Percentiles rank a stretch among this genome's conserved stretches.
Evolutionary conservation across 2,888 invertebrate species (phyloP).

Genomic region (Pherbina coryleti): DNA sequence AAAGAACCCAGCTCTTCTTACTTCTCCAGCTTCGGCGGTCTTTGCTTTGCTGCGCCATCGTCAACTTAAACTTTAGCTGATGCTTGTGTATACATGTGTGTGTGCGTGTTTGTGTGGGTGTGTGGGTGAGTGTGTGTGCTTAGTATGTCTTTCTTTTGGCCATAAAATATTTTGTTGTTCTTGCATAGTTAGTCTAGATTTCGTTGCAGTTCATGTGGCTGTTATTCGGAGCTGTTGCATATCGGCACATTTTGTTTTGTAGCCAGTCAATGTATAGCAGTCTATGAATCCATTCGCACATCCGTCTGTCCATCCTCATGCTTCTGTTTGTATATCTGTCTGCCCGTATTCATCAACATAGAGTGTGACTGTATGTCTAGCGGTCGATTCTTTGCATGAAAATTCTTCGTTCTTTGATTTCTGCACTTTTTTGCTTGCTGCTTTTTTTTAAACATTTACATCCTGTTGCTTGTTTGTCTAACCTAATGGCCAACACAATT

Average conservation of each 20-base stretch:
- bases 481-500: no score
- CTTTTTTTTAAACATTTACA: neutral
- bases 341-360: neutral
- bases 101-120: neutral
- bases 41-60: neutral
- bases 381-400: neutral
- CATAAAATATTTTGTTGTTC: neutral
- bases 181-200: neutral
- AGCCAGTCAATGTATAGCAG: neutral
- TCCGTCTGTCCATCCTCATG: neutral
- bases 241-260: constrained; percentile 1
- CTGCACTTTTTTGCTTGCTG: constrained; percentile 20
- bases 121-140: neutral
- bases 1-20: neutral
- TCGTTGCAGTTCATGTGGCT: constrained; percentile 2
- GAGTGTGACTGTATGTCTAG: neutral
- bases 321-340: neutral
- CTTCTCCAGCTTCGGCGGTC: neutral
- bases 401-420: neutral
- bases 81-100: neutral
- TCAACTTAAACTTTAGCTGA: neutral
- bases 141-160: neutral
- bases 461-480: constrained; percentile 36
- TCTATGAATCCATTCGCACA: neutral
- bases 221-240: constrained; percentile 23